A percentile compares a stretch with the other conserved stretches of the same genome.
phyloP scores from a whole-genome alignment of 1,140 invertebrate species.

The Drosophila persimilis region DNA sequence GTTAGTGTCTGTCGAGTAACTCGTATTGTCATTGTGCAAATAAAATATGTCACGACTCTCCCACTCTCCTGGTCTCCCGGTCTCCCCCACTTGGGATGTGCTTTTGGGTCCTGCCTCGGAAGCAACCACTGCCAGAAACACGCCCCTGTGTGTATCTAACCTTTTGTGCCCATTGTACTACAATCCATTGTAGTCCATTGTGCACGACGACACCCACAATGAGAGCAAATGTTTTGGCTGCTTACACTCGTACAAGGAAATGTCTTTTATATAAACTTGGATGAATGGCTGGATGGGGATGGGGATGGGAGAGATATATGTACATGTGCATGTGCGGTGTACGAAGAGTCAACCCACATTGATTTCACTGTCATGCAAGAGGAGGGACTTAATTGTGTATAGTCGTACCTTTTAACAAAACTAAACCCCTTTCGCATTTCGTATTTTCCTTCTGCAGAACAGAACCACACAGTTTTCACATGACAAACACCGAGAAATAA shows the following conservation, averaged over 20 bases:
- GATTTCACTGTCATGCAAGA: conserved; percentile 19
- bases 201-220: conserved; percentile 52
- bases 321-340: conserved; percentile 25
- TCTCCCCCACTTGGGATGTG: conserved; percentile 30
- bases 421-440: conserved; percentile 10
- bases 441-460: neutral
- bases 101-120: conserved; percentile 38
- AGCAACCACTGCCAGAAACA: conserved; percentile 46
- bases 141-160: conserved; percentile 71
- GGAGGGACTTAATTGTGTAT: conserved; percentile 22
- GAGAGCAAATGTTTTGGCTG: conserved; percentile 55
- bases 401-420: conserved; percentile 6
- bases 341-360: conserved; percentile 32
- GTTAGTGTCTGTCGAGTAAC: conserved; percentile 57
- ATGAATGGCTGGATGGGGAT: conserved; percentile 26
- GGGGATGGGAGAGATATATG: neutral
- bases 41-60: conserved; percentile 82
- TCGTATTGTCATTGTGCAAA: conserved; percentile 82
- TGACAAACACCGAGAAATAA: conserved; percentile 48
- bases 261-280: conserved; percentile 79
- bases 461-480: conserved; percentile 53
- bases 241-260: conserved; percentile 39
- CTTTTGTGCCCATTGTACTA: conserved; percentile 73
- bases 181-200: conserved; percentile 64
- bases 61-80: conserved; percentile 61